Percentiles rank a stretch among this genome's conserved stretches.
phyloP scores from a whole-genome alignment of 2,888 invertebrate genomes.

The Tuberolachnus salignus region DNA sequence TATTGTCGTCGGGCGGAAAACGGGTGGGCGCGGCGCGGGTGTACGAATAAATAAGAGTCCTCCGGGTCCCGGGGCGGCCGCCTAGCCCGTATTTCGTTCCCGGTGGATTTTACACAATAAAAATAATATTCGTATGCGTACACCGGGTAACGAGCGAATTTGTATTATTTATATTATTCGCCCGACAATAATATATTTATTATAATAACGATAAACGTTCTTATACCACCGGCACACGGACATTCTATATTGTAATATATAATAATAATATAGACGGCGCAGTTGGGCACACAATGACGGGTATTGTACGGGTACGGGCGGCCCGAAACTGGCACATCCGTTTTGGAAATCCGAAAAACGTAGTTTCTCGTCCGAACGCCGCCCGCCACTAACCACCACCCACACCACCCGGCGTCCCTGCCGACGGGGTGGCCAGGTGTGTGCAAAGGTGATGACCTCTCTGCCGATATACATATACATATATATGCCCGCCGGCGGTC shows the following conservation, averaged over 20 bases:
- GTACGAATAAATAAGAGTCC: too few relatives aligned
- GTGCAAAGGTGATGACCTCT: too few relatives aligned
- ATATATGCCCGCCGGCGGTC: background rate
- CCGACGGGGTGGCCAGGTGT: too few relatives aligned
- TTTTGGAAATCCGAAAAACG: slow-evolving; percentile 31
- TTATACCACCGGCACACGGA: too few relatives aligned
- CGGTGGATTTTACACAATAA: slow-evolving; percentile 36
- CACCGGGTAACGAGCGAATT: background rate
- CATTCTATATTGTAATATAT: too few relatives aligned
- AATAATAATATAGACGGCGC: slow-evolving; percentile 5
- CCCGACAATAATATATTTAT: background rate
- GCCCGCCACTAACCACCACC: too few relatives aligned
- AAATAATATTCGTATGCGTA: too few relatives aligned
- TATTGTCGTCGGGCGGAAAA: too few relatives aligned
- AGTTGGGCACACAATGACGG: slow-evolving; percentile 11
- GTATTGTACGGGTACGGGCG: background rate
- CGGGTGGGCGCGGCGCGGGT: too few relatives aligned
- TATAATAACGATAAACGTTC: too few relatives aligned
- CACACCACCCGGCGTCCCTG: too few relatives aligned
- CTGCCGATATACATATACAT: background rate
- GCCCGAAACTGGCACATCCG: slow-evolving; percentile 42
- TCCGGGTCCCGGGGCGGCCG: too few relatives aligned
- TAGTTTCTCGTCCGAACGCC: background rate
- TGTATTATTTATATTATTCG: slow-evolving; percentile 20
- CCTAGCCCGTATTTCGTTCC: slow-evolving; percentile 2